A percentile compares a stretch with the other conserved stretches of the same genome.
Evolutionary conservation across 2,797 vertebrate species (phyloP).

Genomic region (Avahi laniger): DNA sequence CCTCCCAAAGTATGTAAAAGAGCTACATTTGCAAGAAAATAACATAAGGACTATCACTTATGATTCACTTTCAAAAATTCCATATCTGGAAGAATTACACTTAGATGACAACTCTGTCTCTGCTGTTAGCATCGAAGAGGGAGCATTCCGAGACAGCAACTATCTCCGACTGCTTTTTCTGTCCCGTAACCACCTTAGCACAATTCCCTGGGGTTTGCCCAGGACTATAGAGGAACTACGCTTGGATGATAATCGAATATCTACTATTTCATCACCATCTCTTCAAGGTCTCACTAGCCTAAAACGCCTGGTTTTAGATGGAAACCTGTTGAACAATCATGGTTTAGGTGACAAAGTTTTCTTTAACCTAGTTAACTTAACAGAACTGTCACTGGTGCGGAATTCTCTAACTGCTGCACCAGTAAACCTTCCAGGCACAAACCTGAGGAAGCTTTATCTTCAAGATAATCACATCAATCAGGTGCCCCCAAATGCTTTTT

Average conservation of each 20-base stretch:
- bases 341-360: constrained; percentile 97
- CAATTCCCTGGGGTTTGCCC: constrained; percentile 96
- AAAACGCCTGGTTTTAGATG: constrained; percentile 97
- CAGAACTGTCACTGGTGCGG: constrained; percentile 96
- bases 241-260: constrained; percentile 99
- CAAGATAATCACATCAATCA: constrained; percentile 99
- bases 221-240: constrained; percentile 98
- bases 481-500: constrained; percentile 95
- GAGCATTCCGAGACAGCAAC: constrained; percentile 97
- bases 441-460: constrained; percentile 96
- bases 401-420: constrained; percentile 97
- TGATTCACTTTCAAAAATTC: constrained; percentile 95
- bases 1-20: constrained; percentile 96
- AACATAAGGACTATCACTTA: constrained; percentile 98
- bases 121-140: constrained; percentile 98
- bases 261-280: constrained; percentile 96
- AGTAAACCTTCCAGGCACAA: constrained; percentile 94
- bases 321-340: constrained; percentile 97
- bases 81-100: constrained; percentile 98
- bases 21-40: constrained; percentile 99
- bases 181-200: constrained; percentile 98
- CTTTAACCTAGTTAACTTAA: constrained; percentile 95
- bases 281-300: constrained; percentile 98
- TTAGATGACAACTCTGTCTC: constrained; percentile 99
- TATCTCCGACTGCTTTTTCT: constrained; percentile 98